phyloP scores from a whole-genome alignment of 2,888 invertebrate species.

The Cordilura impudica region DNA sequence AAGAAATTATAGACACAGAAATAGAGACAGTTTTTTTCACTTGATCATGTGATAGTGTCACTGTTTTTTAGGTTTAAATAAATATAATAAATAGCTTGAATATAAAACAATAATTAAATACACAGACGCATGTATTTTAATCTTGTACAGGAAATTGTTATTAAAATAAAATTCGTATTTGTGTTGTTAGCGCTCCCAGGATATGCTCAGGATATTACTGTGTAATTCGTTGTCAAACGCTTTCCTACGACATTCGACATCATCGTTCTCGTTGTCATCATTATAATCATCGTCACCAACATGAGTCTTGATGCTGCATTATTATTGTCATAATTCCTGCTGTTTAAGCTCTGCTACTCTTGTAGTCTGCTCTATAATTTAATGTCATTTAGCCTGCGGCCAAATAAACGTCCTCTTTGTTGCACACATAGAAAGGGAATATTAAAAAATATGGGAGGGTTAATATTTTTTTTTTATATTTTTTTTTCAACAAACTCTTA shows the following conservation, averaged over 20 bases:
- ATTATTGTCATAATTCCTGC: conserved; percentile 30
- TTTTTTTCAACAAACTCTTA: neutral
- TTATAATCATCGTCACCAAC: neutral
- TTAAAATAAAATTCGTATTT: conserved; percentile 25
- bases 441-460: conserved; percentile 5
- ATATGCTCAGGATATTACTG: conserved; percentile 72
- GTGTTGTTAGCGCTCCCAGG: conserved; percentile 65
- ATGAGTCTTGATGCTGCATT: conserved; percentile 6
- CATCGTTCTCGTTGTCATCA: conserved; percentile 34
- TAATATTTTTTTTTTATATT: conserved; percentile 2
- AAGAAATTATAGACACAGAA: neutral
- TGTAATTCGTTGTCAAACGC: conserved; percentile 73
- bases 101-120: conserved; percentile 4
- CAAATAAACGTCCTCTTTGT: conserved; percentile 68
- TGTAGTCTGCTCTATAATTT: conserved; percentile 68
- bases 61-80: conserved; percentile 40
- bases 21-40: conserved; percentile 16
- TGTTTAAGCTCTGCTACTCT: conserved; percentile 53
- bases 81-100: conserved; percentile 29
- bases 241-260: conserved; percentile 63
- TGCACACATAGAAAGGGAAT: conserved; percentile 8
- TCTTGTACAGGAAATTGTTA: conserved; percentile 59
- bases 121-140: neutral
- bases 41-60: conserved; percentile 28
- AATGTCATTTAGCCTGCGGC: conserved; percentile 74